Percentiles rank a stretch among this genome's conserved stretches.
phyloP scores from a whole-genome alignment of 2,797 vertebrate genomes.

The Lithobates sylvaticus region DNA sequence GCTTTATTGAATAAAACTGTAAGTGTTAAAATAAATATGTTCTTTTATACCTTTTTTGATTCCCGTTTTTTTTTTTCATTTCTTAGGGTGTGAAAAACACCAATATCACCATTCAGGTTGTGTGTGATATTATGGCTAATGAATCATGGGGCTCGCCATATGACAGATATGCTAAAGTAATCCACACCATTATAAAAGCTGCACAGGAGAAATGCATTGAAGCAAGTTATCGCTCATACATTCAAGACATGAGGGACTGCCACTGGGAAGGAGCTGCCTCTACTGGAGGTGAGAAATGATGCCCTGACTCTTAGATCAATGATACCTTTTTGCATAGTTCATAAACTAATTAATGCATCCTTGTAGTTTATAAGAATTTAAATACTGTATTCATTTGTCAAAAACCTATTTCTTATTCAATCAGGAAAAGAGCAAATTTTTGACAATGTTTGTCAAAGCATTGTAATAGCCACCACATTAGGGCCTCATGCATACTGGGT shows the following conservation, averaged over 20 bases:
- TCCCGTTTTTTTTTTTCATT: not conserved
- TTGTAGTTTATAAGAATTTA: no score
- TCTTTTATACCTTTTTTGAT: not conserved
- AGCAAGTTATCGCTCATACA: constrained; percentile 67
- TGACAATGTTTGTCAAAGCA: no score
- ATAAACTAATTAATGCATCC: no score
- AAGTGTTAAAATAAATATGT: not conserved
- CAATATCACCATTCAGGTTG: constrained; percentile 76
- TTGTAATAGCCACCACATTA: no score
- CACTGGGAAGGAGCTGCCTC: constrained; percentile 73
- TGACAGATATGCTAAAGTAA: constrained; percentile 69
- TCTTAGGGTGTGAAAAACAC: constrained; percentile 70
- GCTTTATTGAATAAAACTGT: no score
- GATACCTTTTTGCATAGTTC: no score
- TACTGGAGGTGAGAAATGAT: constrained; percentile 67
- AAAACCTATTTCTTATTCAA: no score
- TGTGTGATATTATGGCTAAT: constrained; percentile 74
- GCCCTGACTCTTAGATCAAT: not conserved
- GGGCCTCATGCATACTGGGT: no score
- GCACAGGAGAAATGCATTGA: constrained; percentile 69
- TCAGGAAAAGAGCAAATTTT: no score
- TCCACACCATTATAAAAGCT: constrained; percentile 66
- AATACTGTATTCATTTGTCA: no score
- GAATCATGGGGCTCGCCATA: constrained; percentile 68
- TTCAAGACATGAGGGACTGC: constrained; percentile 72